Percentiles rank a stretch among this genome's conserved stretches.
phyloP scores from a whole-genome alignment of 1,140 invertebrate species.

The Acromyrmex echinatior region DNA sequence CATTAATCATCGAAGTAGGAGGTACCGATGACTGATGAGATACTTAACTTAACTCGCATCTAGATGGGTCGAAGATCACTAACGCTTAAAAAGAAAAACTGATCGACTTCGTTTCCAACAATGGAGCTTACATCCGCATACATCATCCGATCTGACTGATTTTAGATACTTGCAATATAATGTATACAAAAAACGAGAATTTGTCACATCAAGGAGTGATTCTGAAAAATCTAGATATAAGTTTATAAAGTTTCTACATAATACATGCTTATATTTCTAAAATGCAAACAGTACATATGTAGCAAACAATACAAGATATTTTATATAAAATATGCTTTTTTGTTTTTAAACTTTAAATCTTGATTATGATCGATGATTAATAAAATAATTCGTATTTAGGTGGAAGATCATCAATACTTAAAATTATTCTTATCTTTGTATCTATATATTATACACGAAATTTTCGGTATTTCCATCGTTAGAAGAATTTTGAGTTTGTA shows the following conservation, averaged over 20 bases:
- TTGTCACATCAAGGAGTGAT: background rate
- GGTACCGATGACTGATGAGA: constrained; percentile 56
- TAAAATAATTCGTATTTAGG: background rate
- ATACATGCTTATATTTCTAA: background rate
- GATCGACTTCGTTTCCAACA: constrained; percentile 46
- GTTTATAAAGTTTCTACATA: constrained; percentile 1
- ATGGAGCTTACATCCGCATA: constrained; percentile 20
- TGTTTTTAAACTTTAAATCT: constrained; percentile 10
- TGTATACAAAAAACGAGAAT: background rate
- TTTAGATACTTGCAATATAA: background rate
- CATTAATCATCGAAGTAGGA: constrained; percentile 59
- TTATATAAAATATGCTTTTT: background rate
- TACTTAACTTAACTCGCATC: constrained; percentile 63
- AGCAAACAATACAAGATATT: background rate
- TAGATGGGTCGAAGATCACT: constrained; percentile 55
- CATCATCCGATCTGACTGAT: constrained; percentile 26
- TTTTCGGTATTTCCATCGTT: background rate
- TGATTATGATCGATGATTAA: background rate
- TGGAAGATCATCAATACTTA: background rate
- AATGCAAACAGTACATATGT: background rate
- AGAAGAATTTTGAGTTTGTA: constrained; percentile 11
- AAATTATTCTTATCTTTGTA: constrained; percentile 4
- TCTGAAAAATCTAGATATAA: constrained; percentile 5
- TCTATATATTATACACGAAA: background rate
- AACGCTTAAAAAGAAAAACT: constrained; percentile 46